phyloP scores from a whole-genome alignment of 2,888 invertebrate species.

The Slavum lentiscoides region DNA sequence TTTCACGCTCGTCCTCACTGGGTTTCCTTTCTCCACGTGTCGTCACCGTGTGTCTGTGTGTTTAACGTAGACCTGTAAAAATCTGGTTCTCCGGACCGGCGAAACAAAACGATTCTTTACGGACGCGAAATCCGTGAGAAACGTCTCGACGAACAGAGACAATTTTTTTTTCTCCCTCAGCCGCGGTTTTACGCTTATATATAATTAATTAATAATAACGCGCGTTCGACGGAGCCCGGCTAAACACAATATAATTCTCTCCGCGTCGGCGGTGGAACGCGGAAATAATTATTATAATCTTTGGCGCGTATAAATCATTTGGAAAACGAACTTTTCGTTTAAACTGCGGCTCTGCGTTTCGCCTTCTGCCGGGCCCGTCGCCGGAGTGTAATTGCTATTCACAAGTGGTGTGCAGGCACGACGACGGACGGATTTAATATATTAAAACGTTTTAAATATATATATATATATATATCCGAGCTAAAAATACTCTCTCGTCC shows the following conservation, averaged over 20 bases:
- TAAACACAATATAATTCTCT: slow-evolving; percentile 3
- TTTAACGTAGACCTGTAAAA: no score
- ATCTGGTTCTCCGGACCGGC: no score
- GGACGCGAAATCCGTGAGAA: no score
- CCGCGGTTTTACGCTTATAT: slow-evolving; percentile 21
- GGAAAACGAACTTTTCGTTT: slow-evolving; percentile 53
- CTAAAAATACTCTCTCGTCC: not conserved
- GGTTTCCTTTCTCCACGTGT: no score
- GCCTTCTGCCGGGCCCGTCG: slow-evolving; percentile 30
- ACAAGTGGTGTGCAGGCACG: slow-evolving; percentile 30
- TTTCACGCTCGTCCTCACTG: no score
- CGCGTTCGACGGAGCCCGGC: not conserved
- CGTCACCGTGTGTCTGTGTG: no score
- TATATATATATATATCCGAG: no score
- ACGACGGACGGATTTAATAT: slow-evolving; percentile 45
- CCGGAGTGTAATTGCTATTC: slow-evolving; percentile 42
- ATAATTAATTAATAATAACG: slow-evolving; percentile 36
- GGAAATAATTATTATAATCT: slow-evolving; percentile 46
- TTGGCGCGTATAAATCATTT: slow-evolving; percentile 51
- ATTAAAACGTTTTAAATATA: slow-evolving; percentile 42
- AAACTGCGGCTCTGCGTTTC: slow-evolving; percentile 37
- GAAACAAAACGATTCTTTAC: no score
- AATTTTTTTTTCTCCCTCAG: no score
- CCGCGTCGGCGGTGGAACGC: not conserved
- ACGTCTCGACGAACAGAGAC: no score